Evolutionary conservation across 2,888 invertebrate genomes (phyloP).

Genomic region (Brassicogethes aeneus): DNA sequence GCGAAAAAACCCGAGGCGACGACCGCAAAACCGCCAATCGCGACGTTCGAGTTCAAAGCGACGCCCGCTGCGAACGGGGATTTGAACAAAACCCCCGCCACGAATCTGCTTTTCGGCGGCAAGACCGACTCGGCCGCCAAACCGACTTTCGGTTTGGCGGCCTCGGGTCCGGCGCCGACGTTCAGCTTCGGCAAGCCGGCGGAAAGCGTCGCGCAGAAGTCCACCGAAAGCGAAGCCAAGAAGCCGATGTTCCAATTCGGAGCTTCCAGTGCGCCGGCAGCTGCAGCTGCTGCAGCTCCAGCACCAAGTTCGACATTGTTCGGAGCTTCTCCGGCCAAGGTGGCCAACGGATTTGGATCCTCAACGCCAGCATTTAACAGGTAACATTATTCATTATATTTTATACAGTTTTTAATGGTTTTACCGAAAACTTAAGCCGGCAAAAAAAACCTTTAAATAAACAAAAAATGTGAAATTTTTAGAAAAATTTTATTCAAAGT

Average conservation of each 20-base stretch:
- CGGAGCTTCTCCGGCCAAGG: slow-evolving; percentile 1
- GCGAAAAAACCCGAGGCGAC: neutral
- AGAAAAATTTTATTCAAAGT: no score
- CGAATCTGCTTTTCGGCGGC: slow-evolving; percentile 4
- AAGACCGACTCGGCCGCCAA: slow-evolving; percentile 6
- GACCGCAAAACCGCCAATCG: no score
- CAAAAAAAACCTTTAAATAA: no score
- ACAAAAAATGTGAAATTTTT: no score
- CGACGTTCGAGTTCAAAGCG: slow-evolving; percentile 6
- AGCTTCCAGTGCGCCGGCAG: slow-evolving; percentile 3
- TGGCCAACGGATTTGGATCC: neutral
- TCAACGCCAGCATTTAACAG: slow-evolving; percentile 3
- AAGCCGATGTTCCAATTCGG: slow-evolving; percentile 9
- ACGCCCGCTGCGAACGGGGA: slow-evolving; percentile 15
- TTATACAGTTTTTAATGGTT: no score
- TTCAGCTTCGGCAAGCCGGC: neutral
- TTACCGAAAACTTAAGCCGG: no score
- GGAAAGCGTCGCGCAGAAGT: neutral
- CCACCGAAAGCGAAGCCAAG: neutral
- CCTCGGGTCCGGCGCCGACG: neutral
- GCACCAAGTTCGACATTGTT: neutral
- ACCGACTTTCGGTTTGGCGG: slow-evolving; percentile 6
- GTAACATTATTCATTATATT: no score
- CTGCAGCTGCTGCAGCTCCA: neutral
- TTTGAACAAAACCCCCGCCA: slow-evolving; percentile 5